Conservation (phyloP, 2,797 vertebrate genomes). For the Poeciliopsis turneri region DNA sequence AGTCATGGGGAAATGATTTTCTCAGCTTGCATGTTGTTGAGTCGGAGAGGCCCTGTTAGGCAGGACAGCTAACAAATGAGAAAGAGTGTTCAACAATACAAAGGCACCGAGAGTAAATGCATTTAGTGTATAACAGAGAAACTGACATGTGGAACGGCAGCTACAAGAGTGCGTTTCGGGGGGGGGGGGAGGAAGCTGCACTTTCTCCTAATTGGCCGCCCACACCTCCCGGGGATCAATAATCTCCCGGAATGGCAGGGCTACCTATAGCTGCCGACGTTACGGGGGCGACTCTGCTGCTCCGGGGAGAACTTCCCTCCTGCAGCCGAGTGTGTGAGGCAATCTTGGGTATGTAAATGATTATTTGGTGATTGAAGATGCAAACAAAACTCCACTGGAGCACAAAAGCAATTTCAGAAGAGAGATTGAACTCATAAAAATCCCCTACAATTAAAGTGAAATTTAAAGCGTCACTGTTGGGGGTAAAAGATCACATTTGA, state of each 20-base stretch:
- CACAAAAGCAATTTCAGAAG: slow-evolving; percentile 6
- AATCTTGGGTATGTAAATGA: slow-evolving; percentile 30
- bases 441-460: slow-evolving; percentile 12
- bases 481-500: slow-evolving; percentile 21
- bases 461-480: not conserved
- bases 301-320: not conserved
- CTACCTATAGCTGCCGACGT: slow-evolving; percentile 9
- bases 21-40: slow-evolving; percentile 34
- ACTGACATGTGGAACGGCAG: not conserved
- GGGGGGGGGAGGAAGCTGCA: slow-evolving; percentile 3
- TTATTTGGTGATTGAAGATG: not conserved
- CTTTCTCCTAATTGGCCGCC: slow-evolving; percentile 44
- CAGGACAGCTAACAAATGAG: slow-evolving; percentile 36
- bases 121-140: slow-evolving; percentile 42
- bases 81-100: slow-evolving; percentile 37
- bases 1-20: not conserved
- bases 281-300: not conserved
- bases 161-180: slow-evolving; percentile 19
- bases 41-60: slow-evolving; percentile 29
- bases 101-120: slow-evolving; percentile 22
- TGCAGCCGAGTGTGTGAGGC: not conserved
- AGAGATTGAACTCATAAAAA: slow-evolving; percentile 12
- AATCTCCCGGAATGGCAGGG: slow-evolving; percentile 5
- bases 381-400: slow-evolving; percentile 15
- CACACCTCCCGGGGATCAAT: slow-evolving; percentile 45